Evolutionary conservation across 92 coral and sea anemone genomes (phyloP), one percentile per base, ranked within the genome.

Genomic region (Zoanthus sansibaricus): DNA sequence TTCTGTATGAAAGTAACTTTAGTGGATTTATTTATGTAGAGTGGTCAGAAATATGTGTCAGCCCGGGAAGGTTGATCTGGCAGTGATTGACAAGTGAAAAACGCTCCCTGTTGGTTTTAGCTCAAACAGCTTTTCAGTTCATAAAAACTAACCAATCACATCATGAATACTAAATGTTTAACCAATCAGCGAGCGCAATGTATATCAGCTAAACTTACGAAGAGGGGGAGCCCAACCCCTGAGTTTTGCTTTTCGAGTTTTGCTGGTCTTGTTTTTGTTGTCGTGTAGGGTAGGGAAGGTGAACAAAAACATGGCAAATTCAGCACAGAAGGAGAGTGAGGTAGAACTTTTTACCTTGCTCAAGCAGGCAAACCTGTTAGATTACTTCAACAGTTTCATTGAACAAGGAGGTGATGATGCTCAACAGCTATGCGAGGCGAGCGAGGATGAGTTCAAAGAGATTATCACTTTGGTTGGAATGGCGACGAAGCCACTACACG

Each of bases 401-500:
- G 94, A 92, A 83, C 98, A 97, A 91, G 99, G 99, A 73, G 99
- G 99, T 30, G 99, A 97, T 82, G 99, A 97, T 79, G 90, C 94
- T 52, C 94, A 93, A 51, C 99, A 97, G 93, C 91, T 97, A 71
- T 97, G 99, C 94, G 99, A 97, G 56, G 98, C 99, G 86, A 93
- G 91, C 90, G 99, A 97, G 51, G 95, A 95, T 72, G 99, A 97
- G 75, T 97, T 97, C 93, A 97, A 97, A 82, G 99, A 97, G 91
- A 97, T 97, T 75, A 89, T 95, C 83, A 84, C 84, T 33, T 88
- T 97, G 99, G 99, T 97, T 61, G 99, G 99, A 59, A 97, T 97
- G 99, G 94, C 98, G 91, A 94, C 99, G 79, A 97, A 97, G 89
- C 99, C 99, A 77, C 92, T 97, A 82, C 99, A 97, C 92, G 94